Base-by-base conservation (phyloP, 2,888 invertebrate species). In the Heliconius hortense region DNA sequence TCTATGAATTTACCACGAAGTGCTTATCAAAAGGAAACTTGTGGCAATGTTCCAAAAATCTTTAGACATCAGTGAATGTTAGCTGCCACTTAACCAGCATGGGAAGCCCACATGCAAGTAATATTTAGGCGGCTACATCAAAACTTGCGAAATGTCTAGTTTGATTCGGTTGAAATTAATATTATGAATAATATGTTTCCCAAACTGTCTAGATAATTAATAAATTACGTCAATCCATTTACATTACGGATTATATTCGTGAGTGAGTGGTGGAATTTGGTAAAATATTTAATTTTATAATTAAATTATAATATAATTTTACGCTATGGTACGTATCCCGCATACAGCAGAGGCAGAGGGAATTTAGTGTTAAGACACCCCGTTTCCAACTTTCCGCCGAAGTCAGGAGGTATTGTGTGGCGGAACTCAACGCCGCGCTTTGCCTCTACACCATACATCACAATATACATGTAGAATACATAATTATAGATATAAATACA, bases 11-110 rank as follows among this genome's bases (percentile, higher is more conserved):
- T 53, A 74, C 63, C 62, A 53, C 28, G 39, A 68, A 62, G 48
- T 74, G 69, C 69, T 67, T 74, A 74, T 63, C 74, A 62, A 69
- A 74, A 53, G 62, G 69, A 68, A 73, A 67, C 59, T 62, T 53
- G 62, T 69, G 74, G 74, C 69, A 69, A 68, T 62, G 62, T 69
- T 74, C 60, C 69, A 69, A 69, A 69, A 62, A 69, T 74, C 31
- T 71, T 48, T 63, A 74, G 69, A 69, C 69, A 56, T 74, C 63
- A 28, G 60, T 62, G 31, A 69, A 67, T n/a, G n/a, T n/a, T n/a
- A 48, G 59, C 62, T 69, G 62, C 31, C 69, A 69, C 62, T 69
- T 69, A 69, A 74, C 62, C 63, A 62, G 74, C 35, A 56, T 56
- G 31, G 69, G 39, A 62, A 60, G 74, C 60, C 21, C 59, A 68